A percentile compares a stretch with the other conserved stretches of the same genome.
Evolutionary conservation across 1,140 invertebrate genomes (phyloP).

Genomic region (Alviniconcha marisindica): DNA sequence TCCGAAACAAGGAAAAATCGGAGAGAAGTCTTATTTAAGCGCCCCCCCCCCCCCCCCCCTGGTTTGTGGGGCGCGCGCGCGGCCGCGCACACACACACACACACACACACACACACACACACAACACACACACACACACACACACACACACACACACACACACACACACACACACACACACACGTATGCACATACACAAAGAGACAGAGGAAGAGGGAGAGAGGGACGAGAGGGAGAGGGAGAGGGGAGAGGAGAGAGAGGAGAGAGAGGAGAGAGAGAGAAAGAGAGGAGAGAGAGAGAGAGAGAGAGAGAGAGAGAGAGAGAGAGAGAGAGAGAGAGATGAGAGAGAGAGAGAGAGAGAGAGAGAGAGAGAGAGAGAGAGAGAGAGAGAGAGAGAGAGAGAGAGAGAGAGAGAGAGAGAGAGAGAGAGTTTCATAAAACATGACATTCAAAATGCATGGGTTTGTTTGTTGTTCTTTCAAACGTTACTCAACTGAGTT

Average conservation of each 20-base stretch:
- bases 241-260: not conserved
- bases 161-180: constrained; percentile 1
- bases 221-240: not conserved
- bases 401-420: not conserved
- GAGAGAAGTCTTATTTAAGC: too few relatives aligned
- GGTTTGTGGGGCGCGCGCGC: not conserved
- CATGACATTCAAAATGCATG: too few relatives aligned
- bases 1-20: too few relatives aligned
- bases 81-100: not conserved
- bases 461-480: too few relatives aligned
- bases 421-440: not conserved
- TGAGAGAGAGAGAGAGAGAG: too few relatives aligned
- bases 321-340: not conserved
- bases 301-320: not conserved
- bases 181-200: not conserved
- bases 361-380: not conserved
- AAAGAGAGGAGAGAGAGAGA: not conserved
- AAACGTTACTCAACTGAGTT: too few relatives aligned
- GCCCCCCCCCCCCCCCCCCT: too few relatives aligned
- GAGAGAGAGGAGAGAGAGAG: not conserved
- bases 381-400: not conserved
- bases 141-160: not conserved
- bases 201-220: not conserved
- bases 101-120: not conserved
- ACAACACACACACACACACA: constrained; percentile 9